Evolutionary conservation across 2,113 vertebrate species (phyloP).

Genomic region (Alethe castanea): DNA sequence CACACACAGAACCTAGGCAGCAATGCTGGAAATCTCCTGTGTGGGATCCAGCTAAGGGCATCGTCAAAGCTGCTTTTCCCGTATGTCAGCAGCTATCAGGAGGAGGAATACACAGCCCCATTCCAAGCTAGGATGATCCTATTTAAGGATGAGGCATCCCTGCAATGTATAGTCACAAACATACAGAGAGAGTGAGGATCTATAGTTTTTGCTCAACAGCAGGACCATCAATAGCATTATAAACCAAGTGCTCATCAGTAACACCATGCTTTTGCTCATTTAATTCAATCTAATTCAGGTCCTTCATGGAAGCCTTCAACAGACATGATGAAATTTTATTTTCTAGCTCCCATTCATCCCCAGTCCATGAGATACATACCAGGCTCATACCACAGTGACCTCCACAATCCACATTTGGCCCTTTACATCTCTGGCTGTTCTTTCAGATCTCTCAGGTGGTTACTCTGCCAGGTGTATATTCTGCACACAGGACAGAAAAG

Average conservation of each 20-base stretch:
- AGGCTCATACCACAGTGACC: not conserved
- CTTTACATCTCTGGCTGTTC: not conserved
- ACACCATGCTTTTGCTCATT: not conserved
- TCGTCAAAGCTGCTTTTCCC: not conserved
- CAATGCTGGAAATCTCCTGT: not conserved
- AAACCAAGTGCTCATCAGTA: not conserved
- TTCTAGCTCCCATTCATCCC: not conserved
- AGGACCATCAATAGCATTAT: not conserved
- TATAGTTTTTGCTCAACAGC: not conserved
- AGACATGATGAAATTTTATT: not conserved
- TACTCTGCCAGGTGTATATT: not conserved
- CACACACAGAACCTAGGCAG: not conserved
- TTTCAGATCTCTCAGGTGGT: not conserved
- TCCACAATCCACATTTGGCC: not conserved
- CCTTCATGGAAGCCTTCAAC: not conserved
- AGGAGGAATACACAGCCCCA: not conserved
- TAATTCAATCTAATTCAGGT: not conserved
- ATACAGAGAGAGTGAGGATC: not conserved
- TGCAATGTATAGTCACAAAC: not conserved
- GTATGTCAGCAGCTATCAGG: not conserved
- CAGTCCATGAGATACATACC: fast-evolving
- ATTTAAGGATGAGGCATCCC: not conserved
- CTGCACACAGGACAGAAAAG: not conserved
- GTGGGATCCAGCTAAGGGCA: not conserved
- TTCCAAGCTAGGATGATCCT: not conserved